Conservation (phyloP, 2,797 vertebrate genomes). For the Streptopelia turtur region DNA sequence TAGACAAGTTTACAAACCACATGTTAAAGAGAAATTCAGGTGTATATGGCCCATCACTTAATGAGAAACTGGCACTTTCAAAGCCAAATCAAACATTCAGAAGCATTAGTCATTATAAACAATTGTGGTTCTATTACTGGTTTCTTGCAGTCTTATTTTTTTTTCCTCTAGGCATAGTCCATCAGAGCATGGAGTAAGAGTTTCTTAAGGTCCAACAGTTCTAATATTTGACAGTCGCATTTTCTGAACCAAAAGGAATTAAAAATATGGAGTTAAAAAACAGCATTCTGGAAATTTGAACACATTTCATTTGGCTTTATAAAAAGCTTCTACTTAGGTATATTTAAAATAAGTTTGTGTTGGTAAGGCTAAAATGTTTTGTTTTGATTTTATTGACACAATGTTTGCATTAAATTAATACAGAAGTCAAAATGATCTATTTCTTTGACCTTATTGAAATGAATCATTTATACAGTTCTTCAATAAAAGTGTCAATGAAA, state of each 20-base stretch:
- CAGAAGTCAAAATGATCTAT: not conserved
- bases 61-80: not conserved
- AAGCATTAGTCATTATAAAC: not conserved
- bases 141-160: not conserved
- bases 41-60: not conserved
- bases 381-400: not conserved
- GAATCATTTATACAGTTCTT: not conserved
- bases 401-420: not conserved
- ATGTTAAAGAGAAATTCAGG: not conserved
- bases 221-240: not conserved
- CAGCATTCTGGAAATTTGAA: not conserved
- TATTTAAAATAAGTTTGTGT: not conserved
- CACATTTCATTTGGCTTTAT: not conserved
- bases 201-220: not conserved
- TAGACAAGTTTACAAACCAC: not conserved
- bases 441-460: not conserved
- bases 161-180: not conserved
- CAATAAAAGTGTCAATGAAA: not conserved
- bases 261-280: not conserved
- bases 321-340: fast-evolving
- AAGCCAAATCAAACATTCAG: not conserved
- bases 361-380: not conserved
- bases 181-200: not conserved
- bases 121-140: not conserved
- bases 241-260: not conserved